Conservation (phyloP, 1,140 invertebrate genomes). For the Sweltsa coloradensis region DNA sequence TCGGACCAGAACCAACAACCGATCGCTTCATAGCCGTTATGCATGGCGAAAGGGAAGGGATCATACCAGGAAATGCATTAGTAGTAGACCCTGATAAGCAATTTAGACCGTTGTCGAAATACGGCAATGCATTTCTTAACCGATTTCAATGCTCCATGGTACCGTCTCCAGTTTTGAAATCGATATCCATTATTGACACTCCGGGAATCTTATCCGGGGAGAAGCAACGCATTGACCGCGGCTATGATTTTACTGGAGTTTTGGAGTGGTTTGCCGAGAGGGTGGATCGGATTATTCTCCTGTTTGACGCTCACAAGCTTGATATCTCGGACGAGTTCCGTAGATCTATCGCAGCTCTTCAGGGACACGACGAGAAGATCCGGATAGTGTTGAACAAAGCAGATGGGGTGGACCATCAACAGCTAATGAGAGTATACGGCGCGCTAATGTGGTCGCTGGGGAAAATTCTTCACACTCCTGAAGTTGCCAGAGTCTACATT, state of each 20-base stretch:
- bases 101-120: conserved; percentile 49
- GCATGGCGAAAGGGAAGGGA: conserved; percentile 44
- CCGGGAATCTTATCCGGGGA: conserved; percentile 88
- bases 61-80: conserved; percentile 60
- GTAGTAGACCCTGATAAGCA: conserved; percentile 62
- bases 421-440: conserved; percentile 63
- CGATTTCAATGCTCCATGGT: conserved; percentile 81
- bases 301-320: conserved; percentile 65
- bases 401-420: conserved; percentile 61
- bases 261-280: conserved; percentile 65
- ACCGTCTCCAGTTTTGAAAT: conserved; percentile 73
- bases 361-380: conserved; percentile 56
- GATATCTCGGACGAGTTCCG: conserved; percentile 65
- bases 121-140: conserved; percentile 61
- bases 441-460: conserved; percentile 65
- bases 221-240: conserved; percentile 67
- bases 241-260: conserved; percentile 56
- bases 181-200: conserved; percentile 92
- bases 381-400: conserved; percentile 64
- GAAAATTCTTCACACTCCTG: conserved; percentile 60
- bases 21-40: conserved; percentile 62
- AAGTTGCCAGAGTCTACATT: conserved; percentile 67
- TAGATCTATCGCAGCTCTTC: conserved; percentile 46
- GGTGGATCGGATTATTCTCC: conserved; percentile 56
- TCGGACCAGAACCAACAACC: conserved; percentile 52